Percentiles rank a stretch among this genome's conserved stretches.
Conservation (phyloP, 2,888 invertebrate genomes). For the Dexiosoma caninum region DNA sequence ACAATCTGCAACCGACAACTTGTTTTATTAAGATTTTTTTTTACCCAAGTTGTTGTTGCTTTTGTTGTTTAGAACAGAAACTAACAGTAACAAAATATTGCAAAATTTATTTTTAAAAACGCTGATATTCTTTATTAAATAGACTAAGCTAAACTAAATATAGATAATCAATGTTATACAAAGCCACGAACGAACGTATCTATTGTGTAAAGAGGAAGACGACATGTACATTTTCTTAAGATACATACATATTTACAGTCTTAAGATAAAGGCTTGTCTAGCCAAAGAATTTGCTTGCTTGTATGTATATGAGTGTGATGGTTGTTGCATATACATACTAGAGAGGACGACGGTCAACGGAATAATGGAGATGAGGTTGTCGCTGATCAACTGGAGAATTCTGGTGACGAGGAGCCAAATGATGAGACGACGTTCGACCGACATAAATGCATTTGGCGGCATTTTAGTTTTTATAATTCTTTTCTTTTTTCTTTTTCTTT, state of each 20-base stretch:
- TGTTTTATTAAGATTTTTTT: conserved; percentile 44
- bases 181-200: conserved; percentile 2
- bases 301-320: not conserved
- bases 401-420: conserved; percentile 32
- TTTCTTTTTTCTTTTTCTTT: not conserved
- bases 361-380: conserved; percentile 20
- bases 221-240: conserved; percentile 49
- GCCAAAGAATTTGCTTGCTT: conserved; percentile 33
- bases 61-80: conserved; percentile 19
- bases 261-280: conserved; percentile 55
- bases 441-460: conserved; percentile 51
- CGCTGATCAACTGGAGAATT: conserved; percentile 9
- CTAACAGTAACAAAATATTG: conserved; percentile 59
- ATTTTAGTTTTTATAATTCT: too few species aligned
- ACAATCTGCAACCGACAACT: conserved; percentile 39
- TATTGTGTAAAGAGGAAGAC: conserved; percentile 48
- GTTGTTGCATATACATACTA: not conserved
- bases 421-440: conserved; percentile 28
- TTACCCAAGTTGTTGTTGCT: not conserved
- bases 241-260: conserved; percentile 56
- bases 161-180: conserved; percentile 16
- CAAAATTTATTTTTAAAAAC: conserved; percentile 30
- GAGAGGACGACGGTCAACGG: not conserved
- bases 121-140: conserved; percentile 37
- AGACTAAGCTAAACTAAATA: conserved; percentile 25